Evolutionary conservation across 2,797 vertebrate genomes (phyloP).

Genomic region (Epinephelus awoara): DNA sequence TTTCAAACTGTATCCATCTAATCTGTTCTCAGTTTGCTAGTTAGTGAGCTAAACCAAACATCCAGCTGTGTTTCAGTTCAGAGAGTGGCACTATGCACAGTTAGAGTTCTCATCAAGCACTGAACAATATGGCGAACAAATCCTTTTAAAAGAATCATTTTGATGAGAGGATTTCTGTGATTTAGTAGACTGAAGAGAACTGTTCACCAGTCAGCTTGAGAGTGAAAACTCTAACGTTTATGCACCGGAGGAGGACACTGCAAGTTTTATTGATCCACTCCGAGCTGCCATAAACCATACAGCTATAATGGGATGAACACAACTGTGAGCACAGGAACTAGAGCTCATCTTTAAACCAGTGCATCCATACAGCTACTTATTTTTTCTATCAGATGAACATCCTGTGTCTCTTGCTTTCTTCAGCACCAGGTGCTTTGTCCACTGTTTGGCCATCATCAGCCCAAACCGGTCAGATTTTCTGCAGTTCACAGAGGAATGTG

Average conservation of each 20-base stretch:
- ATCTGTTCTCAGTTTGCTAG: too few relatives aligned
- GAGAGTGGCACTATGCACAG: too few relatives aligned
- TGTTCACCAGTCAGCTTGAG: neutral
- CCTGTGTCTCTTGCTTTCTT: neutral
- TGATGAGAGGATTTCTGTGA: too few relatives aligned
- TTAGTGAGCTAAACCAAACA: too few relatives aligned
- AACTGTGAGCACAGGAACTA: neutral
- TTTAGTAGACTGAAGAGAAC: too few relatives aligned
- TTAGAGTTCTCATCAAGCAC: too few relatives aligned
- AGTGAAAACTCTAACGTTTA: constrained; percentile 30
- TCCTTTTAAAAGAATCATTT: too few relatives aligned
- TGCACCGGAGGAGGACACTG: constrained; percentile 7
- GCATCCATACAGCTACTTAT: neutral
- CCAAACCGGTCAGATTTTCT: neutral
- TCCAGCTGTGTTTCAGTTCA: too few relatives aligned
- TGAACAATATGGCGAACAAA: too few relatives aligned
- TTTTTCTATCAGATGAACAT: neutral
- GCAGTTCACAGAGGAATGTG: neutral
- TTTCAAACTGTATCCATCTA: too few relatives aligned
- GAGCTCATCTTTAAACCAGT: neutral
- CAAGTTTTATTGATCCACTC: constrained; percentile 21
- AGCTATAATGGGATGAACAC: neutral
- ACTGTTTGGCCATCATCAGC: neutral
- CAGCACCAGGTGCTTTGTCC: too few relatives aligned
- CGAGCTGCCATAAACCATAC: constrained; percentile 14